Conservation (phyloP, 2,888 invertebrate genomes). For the Catotricha subobsoleta region DNA sequence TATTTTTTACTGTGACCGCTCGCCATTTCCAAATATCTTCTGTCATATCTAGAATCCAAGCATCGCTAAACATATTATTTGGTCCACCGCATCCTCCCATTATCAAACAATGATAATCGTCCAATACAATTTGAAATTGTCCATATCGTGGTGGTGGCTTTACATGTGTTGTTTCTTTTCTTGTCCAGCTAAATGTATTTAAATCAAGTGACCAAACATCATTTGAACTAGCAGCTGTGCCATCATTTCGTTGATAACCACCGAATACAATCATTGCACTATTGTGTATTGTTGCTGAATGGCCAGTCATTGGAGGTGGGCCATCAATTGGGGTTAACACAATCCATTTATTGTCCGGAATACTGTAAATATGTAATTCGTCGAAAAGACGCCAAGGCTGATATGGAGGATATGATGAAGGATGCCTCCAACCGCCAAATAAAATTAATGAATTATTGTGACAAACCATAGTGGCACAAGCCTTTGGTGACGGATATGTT, state of each 20-base stretch:
- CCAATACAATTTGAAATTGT: constrained; percentile 74
- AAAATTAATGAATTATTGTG: constrained; percentile 67
- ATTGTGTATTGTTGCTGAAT: constrained; percentile 72
- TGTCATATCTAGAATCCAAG: constrained; percentile 67
- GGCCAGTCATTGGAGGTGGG: constrained; percentile 77
- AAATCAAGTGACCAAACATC: constrained; percentile 82
- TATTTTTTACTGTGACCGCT: constrained; percentile 54
- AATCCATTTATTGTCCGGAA: constrained; percentile 63
- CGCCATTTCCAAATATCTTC: constrained; percentile 55
- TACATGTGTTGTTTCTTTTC: constrained; percentile 46
- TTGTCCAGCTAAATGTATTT: constrained; percentile 55
- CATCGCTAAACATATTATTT: constrained; percentile 70
- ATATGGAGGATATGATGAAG: constrained; percentile 66
- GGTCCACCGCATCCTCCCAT: constrained; percentile 80
- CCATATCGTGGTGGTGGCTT: constrained; percentile 76
- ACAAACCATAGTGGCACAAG: constrained; percentile 80
- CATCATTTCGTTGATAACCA: constrained; percentile 37
- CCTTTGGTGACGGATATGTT: constrained; percentile 88
- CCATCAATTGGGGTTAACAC: constrained; percentile 24
- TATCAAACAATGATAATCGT: constrained; percentile 58
- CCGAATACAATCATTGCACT: constrained; percentile 74
- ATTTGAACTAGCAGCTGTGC: constrained; percentile 43
- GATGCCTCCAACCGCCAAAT: constrained; percentile 93
- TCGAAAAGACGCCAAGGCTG: constrained; percentile 79
- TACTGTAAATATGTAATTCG: constrained; percentile 77